Conservation (phyloP, 2,113 vertebrate species). For the Anarrhichthys ocellatus region DNA sequence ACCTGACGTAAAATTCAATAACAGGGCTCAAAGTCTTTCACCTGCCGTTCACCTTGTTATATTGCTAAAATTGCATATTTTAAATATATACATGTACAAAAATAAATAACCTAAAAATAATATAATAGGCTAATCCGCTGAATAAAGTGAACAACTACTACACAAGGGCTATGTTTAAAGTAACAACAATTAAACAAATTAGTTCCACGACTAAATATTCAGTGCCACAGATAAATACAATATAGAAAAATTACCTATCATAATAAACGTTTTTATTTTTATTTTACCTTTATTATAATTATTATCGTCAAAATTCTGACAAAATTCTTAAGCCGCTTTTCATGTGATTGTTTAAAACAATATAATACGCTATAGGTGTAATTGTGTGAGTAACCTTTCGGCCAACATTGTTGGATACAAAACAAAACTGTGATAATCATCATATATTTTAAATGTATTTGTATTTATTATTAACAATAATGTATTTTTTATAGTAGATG, state of each 20-base stretch:
- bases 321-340: not conserved
- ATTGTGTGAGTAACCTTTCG: not conserved
- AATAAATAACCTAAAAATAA: not conserved
- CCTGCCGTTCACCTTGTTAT: conserved; percentile 23
- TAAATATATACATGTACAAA: not conserved
- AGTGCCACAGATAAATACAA: not conserved
- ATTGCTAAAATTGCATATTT: conserved; percentile 7
- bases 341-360: not conserved
- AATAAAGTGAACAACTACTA: not conserved
- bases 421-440: not conserved
- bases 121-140: not conserved
- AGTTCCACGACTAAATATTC: not conserved
- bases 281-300: not conserved
- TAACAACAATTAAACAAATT: not conserved
- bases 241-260: not conserved
- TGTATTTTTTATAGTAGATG: not conserved
- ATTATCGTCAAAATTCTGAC: not conserved
- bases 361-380: not conserved
- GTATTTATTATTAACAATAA: not conserved
- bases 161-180: not conserved
- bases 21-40: conserved; percentile 30
- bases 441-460: not conserved
- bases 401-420: not conserved
- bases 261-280: not conserved
- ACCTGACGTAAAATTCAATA: conserved; percentile 51